Base-by-base conservation (phyloP, 2,113 vertebrate genomes). In the Ochotona curzoniae region DNA sequence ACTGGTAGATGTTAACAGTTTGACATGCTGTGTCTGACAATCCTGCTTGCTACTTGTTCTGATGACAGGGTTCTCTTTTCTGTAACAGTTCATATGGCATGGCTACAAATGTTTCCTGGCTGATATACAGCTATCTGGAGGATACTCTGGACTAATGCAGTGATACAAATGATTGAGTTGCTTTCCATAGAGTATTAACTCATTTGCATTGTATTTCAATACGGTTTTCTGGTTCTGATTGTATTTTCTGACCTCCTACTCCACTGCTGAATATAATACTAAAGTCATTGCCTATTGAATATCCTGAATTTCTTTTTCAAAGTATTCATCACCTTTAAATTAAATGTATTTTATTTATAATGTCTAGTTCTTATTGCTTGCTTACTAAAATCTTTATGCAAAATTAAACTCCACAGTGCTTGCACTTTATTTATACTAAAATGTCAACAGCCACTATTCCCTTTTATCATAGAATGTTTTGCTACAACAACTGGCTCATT, bases 301-400 rank as follows among this genome's bases (percentile, higher is more conserved):
- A 61, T 32, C 23, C 28, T 30, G 1, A 20, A 49, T 10, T n/a
- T 54, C 28, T 88, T 67, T 57, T 80, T 75, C 38, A 83, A 88
- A 73, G 14, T 21, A 67, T 49, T 70, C 18, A 20, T 26, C 10
- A 61, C 5, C 44, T 93, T 85, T 35, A 67, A 83, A 28, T 0
- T 70, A 95, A 90, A 14, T 73, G 18, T 57, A 66, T 51, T 38
- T 87, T 88, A 87, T 75, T 66, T 92, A 51, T 71, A 86, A 54
- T 83, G 21, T 30, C 60, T 93, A 67, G 57, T 79, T n/a, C 1
- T 75, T 89, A 74, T 9, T 73, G 23, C 26, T 64, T 74, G 5
- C 38, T 76, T 67, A 79, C 6, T 12, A 80, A 70, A 8, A 93
- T 61, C 14, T 81, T 66, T 18, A 21, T 75, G 3, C 30, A 85